phyloP scores from a whole-genome alignment of 2,113 vertebrate genomes.

The Alethe diademata region DNA sequence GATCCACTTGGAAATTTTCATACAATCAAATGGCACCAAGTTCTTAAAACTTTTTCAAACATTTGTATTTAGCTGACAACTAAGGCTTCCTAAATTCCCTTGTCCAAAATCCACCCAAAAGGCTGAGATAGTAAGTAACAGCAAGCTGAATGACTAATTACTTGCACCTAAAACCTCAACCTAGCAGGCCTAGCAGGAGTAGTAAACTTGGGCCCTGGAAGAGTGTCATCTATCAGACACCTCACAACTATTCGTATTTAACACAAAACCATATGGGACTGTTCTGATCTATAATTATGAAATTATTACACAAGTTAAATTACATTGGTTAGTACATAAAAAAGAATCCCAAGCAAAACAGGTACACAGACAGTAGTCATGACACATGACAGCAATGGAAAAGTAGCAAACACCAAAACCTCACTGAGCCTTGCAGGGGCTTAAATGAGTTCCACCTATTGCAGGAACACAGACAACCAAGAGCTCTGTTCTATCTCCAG shows the following conservation, averaged over 20 bases:
- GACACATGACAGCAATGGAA: background rate
- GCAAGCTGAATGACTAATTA: background rate
- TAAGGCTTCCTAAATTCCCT: background rate
- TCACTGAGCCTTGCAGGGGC: background rate
- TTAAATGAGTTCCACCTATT: background rate
- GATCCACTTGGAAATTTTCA: background rate
- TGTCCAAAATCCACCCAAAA: background rate
- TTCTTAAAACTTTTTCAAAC: background rate
- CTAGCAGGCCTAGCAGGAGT: background rate
- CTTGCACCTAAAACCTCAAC: background rate
- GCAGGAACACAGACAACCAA: background rate
- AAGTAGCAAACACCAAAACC: background rate
- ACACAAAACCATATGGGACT: background rate
- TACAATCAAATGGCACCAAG: background rate
- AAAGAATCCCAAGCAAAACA: background rate
- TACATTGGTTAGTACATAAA: accelerated
- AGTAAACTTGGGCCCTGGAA: background rate
- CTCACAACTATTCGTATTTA: background rate
- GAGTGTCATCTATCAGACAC: background rate
- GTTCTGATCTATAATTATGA: background rate
- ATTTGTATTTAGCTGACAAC: background rate
- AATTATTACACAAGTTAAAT: background rate
- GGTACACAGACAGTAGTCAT: background rate
- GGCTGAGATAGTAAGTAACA: background rate
- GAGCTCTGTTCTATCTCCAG: background rate